Conservation (phyloP, 2,888 invertebrate genomes). For the Meteorus colon region DNA sequence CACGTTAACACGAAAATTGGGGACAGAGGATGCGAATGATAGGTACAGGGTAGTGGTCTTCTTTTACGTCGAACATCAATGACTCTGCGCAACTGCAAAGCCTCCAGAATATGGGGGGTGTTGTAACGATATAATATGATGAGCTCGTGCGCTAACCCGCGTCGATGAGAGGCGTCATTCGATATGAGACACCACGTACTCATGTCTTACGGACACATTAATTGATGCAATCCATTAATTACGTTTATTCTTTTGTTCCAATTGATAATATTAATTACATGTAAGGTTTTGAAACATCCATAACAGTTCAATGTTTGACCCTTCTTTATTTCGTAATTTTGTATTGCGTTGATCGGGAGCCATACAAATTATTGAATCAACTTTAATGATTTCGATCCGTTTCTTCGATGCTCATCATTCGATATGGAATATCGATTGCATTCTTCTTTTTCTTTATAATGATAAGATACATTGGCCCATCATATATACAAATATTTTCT, state of each 20-base stretch:
- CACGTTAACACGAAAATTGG: background rate
- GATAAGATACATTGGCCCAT: background rate
- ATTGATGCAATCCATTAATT: background rate
- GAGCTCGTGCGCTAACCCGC: background rate
- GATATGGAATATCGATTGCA: no score
- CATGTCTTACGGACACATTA: no score
- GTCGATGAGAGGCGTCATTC: no score
- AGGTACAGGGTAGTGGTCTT: constrained; percentile 11
- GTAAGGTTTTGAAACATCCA: background rate
- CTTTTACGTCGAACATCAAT: constrained; percentile 31
- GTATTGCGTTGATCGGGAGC: background rate
- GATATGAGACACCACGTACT: no score
- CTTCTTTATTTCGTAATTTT: background rate
- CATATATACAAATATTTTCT: background rate
- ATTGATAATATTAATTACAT: background rate
- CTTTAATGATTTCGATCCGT: background rate
- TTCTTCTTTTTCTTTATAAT: background rate
- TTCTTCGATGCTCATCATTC: background rate
- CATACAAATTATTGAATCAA: background rate
- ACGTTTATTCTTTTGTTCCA: background rate
- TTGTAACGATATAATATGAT: background rate
- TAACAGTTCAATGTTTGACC: background rate
- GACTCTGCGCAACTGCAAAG: constrained; percentile 38
- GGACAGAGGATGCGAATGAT: background rate
- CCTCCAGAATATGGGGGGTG: constrained; percentile 2